Base-by-base conservation (phyloP, 2,888 invertebrate genomes). In the Gasteruption jaculator region DNA sequence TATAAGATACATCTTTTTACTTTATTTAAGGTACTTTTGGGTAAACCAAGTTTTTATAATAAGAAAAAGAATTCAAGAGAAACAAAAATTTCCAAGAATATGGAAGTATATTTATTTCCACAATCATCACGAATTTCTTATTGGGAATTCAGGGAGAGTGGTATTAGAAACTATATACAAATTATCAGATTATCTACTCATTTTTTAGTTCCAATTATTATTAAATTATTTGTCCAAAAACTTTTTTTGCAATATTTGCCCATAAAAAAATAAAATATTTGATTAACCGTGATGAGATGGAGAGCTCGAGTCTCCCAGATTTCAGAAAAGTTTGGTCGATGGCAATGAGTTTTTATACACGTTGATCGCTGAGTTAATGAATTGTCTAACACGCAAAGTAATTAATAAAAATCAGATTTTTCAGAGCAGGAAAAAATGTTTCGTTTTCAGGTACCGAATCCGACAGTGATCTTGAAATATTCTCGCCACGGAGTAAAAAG, bases 341-440 rank as follows among this genome's bases (percentile, higher is more conserved):
- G 57, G 57, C 57, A 35, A 42, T 57, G 57, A 57, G 24, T 34
- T 16, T 38, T 57, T 34, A n/a, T n/a, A 51, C 65, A 69, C 68
- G 68, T 68, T 69, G 68, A 69, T 68, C 68, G 48, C 68, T 69
- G 68, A 70, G 49, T 35, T 41, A 39, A 32, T 18, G n/a, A 24
- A n/a, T n/a, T n/a, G n/a, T n/a, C n/a, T n/a, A n/a, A n/a, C n/a
- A n/a, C n/a, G n/a, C n/a, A n/a, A n/a, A n/a, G n/a, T n/a, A n/a
- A n/a, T n/a, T n/a, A n/a, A n/a, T n/a, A n/a, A n/a, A 7, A 26
- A 19, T 37, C n/a, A 11, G 14, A 30, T 11, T 16, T 30, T 22
- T 5, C n/a, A n/a, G n/a, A n/a, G n/a, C n/a, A n/a, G n/a, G n/a
- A n/a, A n/a, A n/a, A 20, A 22, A 18, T 22, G 39, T 49, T 39